phyloP scores from a whole-genome alignment of 1,140 invertebrate genomes.

The Ceratina calcarata region DNA sequence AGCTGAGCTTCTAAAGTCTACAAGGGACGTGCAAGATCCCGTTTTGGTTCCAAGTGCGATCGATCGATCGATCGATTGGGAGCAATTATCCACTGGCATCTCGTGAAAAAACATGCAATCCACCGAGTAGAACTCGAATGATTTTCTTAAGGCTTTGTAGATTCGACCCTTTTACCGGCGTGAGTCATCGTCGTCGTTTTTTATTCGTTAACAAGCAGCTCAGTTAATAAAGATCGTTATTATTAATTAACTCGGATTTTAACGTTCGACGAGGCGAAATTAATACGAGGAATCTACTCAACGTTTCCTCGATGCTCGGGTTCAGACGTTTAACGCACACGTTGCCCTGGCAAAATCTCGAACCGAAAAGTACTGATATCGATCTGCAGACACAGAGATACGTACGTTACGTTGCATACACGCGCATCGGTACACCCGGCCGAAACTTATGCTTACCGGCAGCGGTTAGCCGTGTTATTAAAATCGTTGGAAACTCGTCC shows the following conservation, averaged over 20 bases:
- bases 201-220: no score
- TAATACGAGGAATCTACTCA: background rate
- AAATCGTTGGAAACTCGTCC: slow-evolving; percentile 38
- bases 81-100: slow-evolving; percentile 51
- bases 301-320: background rate
- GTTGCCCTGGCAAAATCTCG: background rate
- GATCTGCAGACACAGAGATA: background rate
- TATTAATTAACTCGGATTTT: no score
- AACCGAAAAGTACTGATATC: slow-evolving; percentile 12
- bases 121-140: no score
- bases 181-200: no score
- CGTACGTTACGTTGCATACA: background rate
- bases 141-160: no score
- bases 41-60: slow-evolving; percentile 44
- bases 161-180: no score
- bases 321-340: background rate
- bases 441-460: slow-evolving; percentile 37
- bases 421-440: background rate
- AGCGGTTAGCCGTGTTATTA: slow-evolving; percentile 41
- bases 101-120: background rate
- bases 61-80: slow-evolving; percentile 45
- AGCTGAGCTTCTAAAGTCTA: background rate
- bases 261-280: background rate
- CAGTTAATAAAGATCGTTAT: no score
- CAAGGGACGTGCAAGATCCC: slow-evolving; percentile 9